Evolutionary conservation across 2,113 vertebrate species (phyloP).

Genomic region (Urocitellus parryii): DNA sequence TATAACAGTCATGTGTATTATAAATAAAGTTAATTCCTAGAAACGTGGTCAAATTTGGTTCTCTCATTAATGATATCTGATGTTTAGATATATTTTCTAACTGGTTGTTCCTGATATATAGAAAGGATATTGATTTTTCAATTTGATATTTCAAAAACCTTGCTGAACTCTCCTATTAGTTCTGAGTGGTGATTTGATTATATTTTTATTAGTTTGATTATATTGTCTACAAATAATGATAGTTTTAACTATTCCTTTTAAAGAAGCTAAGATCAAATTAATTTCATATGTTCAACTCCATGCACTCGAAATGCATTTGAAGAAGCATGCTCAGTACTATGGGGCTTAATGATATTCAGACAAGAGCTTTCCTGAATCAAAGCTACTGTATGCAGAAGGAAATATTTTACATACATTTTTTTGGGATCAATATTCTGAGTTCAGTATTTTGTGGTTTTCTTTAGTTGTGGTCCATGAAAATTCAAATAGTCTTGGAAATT

Average conservation of each 20-base stretch:
- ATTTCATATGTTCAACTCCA: constrained; percentile 27
- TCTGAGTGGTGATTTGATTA: constrained; percentile 1
- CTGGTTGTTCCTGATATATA: not conserved
- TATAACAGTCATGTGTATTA: not conserved
- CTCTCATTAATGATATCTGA: constrained; percentile 12
- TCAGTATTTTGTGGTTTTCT: not conserved
- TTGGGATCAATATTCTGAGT: not conserved
- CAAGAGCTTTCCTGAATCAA: constrained; percentile 27
- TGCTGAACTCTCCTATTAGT: not conserved
- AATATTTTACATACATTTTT: not conserved
- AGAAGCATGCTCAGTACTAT: not conserved
- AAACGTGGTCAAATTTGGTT: not conserved
- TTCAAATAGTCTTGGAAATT: not conserved
- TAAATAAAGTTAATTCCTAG: not conserved
- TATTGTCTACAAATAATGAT: not conserved
- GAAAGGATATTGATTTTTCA: constrained; percentile 7
- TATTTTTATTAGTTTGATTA: constrained; percentile 6
- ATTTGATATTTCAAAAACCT: not conserved
- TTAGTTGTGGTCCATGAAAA: not conserved
- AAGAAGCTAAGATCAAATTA: not conserved
- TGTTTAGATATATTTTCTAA: constrained; percentile 28
- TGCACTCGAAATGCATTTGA: constrained; percentile 38
- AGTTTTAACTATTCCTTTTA: constrained; percentile 38
- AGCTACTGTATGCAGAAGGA: constrained; percentile 7
- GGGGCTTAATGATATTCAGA: not conserved